phyloP scores from a whole-genome alignment of 2,113 vertebrate genomes.

The Suncus etruscus region DNA sequence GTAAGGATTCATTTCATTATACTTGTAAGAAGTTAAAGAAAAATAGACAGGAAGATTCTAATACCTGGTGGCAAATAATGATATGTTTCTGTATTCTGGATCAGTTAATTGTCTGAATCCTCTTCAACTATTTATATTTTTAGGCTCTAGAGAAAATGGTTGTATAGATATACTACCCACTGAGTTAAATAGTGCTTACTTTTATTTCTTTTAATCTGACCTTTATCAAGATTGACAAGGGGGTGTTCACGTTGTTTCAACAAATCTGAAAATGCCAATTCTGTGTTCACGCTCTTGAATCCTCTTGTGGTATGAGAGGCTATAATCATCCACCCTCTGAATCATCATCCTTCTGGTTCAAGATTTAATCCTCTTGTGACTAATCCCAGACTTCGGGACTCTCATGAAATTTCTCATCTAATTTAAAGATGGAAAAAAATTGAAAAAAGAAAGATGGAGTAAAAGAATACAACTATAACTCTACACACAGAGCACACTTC shows the following conservation, averaged over 20 bases:
- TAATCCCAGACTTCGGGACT: constrained; percentile 50
- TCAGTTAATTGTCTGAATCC: constrained; percentile 64
- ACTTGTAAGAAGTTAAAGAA: background rate
- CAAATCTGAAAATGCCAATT: constrained; percentile 46
- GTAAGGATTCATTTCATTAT: background rate
- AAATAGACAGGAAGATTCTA: background rate
- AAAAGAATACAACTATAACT: background rate
- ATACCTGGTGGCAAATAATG: constrained; percentile 56
- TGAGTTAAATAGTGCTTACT: constrained; percentile 66
- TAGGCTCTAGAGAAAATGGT: constrained; percentile 53
- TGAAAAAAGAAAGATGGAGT: background rate
- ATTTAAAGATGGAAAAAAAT: constrained; percentile 19
- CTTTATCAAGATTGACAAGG: constrained; percentile 72
- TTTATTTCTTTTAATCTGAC: constrained; percentile 70
- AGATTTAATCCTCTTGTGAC: constrained; percentile 60
- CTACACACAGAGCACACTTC: too few relatives aligned
- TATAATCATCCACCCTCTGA: constrained; percentile 42
- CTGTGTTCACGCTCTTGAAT: constrained; percentile 35
- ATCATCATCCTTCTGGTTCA: constrained; percentile 27
- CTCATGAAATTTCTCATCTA: constrained; percentile 41
- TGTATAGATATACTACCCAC: constrained; percentile 56
- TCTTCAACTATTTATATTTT: constrained; percentile 73
- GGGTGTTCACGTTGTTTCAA: constrained; percentile 49
- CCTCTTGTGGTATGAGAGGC: background rate
- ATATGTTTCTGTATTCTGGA: constrained; percentile 48